Evolutionary conservation across 2,797 vertebrate genomes (phyloP).

Genomic region (Anas capensis): DNA sequence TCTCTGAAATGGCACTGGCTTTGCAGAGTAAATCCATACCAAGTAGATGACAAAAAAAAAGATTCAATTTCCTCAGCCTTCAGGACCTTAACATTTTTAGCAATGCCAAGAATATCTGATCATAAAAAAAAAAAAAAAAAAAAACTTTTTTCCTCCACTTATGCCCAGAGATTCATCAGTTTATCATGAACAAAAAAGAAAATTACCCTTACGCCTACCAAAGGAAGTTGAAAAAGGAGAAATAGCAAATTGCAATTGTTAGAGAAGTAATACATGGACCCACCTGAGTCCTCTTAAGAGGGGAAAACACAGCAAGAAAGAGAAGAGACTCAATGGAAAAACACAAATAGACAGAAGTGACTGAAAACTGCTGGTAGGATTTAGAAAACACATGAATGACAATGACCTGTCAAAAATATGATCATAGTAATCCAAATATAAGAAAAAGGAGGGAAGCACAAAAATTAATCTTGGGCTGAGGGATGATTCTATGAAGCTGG

Average conservation of each 20-base stretch:
- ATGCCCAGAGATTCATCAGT: neutral
- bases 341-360: neutral
- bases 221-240: neutral
- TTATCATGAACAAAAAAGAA: neutral
- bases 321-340: neutral
- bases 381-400: neutral
- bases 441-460: neutral
- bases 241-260: neutral
- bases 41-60: neutral
- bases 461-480: neutral
- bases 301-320: neutral
- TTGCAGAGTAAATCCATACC: neutral
- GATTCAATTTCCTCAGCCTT: neutral
- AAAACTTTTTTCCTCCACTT: fast-evolving
- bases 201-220: neutral
- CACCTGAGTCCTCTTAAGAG: neutral
- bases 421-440: neutral
- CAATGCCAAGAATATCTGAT: neutral
- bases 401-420: neutral
- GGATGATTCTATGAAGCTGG: neutral
- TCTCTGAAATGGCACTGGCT: neutral
- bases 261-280: neutral
- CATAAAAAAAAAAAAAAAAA: neutral
- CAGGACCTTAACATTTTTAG: neutral
- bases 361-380: neutral